phyloP scores from a whole-genome alignment of 2,888 invertebrate genomes.

The Parascotia fuliginaria region DNA sequence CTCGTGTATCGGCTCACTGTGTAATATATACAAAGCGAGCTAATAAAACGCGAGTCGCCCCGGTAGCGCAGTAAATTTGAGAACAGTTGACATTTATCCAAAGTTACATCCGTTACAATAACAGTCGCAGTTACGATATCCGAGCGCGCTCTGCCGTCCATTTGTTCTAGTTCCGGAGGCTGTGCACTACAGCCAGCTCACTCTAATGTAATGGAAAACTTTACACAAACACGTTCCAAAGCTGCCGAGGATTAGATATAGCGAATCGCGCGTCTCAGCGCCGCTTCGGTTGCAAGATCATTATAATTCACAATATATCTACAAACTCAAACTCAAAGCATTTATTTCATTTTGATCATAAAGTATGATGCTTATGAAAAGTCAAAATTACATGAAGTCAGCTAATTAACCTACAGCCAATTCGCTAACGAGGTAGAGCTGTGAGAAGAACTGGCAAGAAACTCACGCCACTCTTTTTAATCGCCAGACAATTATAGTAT shows the following conservation, averaged over 20 bases:
- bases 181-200: slow-evolving; percentile 47
- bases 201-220: slow-evolving; percentile 78
- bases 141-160: slow-evolving; percentile 67
- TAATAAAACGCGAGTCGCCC: slow-evolving; percentile 75
- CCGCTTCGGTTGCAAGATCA: slow-evolving; percentile 48
- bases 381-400: too few relatives aligned
- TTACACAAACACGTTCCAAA: slow-evolving; percentile 69
- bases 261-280: slow-evolving; percentile 39
- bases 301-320: slow-evolving; percentile 71
- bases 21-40: slow-evolving; percentile 79
- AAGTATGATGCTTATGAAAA: too few relatives aligned
- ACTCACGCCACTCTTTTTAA: too few relatives aligned
- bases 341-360: too few relatives aligned
- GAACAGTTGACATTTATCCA: slow-evolving; percentile 83
- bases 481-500: too few relatives aligned
- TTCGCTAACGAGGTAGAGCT: too few relatives aligned
- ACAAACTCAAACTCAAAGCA: too few relatives aligned
- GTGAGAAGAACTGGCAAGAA: too few relatives aligned
- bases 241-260: slow-evolving; percentile 65
- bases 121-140: slow-evolving; percentile 80
- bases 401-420: too few relatives aligned
- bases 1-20: slow-evolving; percentile 61
- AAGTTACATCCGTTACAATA: slow-evolving; percentile 84
- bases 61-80: slow-evolving; percentile 76
- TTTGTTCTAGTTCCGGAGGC: slow-evolving; percentile 77